A percentile compares a stretch with the other conserved stretches of the same genome.
These are phyloP conservation scores for Danio rerio DNA, from an alignment of 2,113 vertebrate genomes.

Conservation along the genomic window DNA sequence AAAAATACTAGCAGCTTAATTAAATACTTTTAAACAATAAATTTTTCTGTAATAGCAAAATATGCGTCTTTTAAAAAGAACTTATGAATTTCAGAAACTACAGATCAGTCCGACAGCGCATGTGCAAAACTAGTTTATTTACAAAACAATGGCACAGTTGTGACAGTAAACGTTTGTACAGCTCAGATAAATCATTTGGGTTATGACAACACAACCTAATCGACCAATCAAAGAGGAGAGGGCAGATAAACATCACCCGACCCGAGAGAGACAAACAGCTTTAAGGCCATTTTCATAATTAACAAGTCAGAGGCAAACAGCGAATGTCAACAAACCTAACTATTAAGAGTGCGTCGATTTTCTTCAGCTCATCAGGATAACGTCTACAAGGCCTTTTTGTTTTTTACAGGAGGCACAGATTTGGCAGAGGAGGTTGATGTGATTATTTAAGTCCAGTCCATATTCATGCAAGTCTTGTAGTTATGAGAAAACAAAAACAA, in stretches of 20 bases:
- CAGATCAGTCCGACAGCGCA: slow-evolving; percentile 58
- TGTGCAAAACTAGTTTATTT: slow-evolving; percentile 99
- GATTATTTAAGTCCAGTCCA: slow-evolving; percentile 74
- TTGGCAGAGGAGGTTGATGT: slow-evolving; percentile 60
- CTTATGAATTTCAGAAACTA: background rate
- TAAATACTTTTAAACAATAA: too few species aligned
- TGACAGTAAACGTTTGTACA: slow-evolving; percentile 90
- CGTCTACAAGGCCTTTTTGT: background rate
- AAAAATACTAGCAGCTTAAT: too few species aligned
- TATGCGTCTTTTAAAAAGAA: too few species aligned
- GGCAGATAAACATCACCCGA: slow-evolving; percentile 92
- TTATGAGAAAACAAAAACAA: slow-evolving; percentile 63
- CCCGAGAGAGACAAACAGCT: slow-evolving; percentile 86
- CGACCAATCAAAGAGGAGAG: slow-evolving; percentile 77
- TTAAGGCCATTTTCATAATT: slow-evolving; percentile 86
- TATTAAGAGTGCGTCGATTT: slow-evolving; percentile 64
- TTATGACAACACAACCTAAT: slow-evolving; percentile 77
- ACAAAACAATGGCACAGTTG: slow-evolving; percentile 95
- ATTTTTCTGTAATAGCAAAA: too few species aligned
- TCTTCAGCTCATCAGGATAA: background rate
- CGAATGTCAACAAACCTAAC: slow-evolving; percentile 75
- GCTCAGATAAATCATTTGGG: slow-evolving; percentile 82
- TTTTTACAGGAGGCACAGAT: slow-evolving; percentile 70
- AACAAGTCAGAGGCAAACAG: slow-evolving; percentile 27
- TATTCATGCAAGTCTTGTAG: slow-evolving; percentile 76